Evolutionary conservation across 2,113 vertebrate genomes (phyloP), one percentile per base, ranked within the genome.

Genomic region (Morone saxatilis): DNA sequence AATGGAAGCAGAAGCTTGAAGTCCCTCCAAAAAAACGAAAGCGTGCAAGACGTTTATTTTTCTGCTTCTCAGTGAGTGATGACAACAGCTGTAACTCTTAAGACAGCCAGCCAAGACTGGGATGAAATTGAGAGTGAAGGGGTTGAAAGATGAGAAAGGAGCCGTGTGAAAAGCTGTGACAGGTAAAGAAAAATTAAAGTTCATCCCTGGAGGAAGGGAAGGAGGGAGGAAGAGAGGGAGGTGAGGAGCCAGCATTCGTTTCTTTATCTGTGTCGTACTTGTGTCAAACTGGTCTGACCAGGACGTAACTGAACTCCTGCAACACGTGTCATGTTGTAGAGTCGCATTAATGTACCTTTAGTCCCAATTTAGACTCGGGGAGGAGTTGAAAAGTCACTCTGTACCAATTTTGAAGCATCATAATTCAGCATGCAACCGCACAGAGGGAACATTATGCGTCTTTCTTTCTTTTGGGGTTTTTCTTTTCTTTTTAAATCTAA

Each of bases 51-150:
- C 16, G 9, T 53, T 11, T 54, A 38, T 61, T 31, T 43, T 17
- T 40, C 17, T 59, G 61, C 56, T n/a, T 57, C 66, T 63, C 48
- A 36, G 48, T 3, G 71, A 56, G 65, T 80, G 83, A 80, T 76
- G 80, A 74, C 70, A 79, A 78, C 54, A 2, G 20, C 31, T 51
- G 76, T 40, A 70, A 78, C 45, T 51, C 11, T 12, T 31, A 19
- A 14, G 71, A n/a, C 68, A 8, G 48, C 10, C 11, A 57, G 12
- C 20, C 2, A 7, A 31, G 25, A 38, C 10, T 38, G 5, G 16
- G 63, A 50, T 59, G 41, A 57, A 54, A 65, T 3, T 16, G 36
- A 70, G 14, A 47, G 74, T 1, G 22, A 45, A 14, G 51, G 16
- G 41, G 41, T 19, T 31, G 31, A 25, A 19, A 70, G 8, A 38